Percentiles rank a stretch among this genome's conserved stretches.
phyloP scores from a whole-genome alignment of 2,113 vertebrate genomes.

The Felis catus region F.catus_Fca126_mat1.0 CM031415.1:68124501-68125000 shows the following conservation, averaged over 20 bases:
- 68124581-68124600: slow-evolving; percentile 21
- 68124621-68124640: slow-evolving; percentile 52
- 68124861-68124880: background rate
- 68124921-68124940: background rate
- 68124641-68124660: slow-evolving; percentile 5
- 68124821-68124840: background rate
- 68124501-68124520: background rate
- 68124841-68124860: background rate
- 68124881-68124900: slow-evolving; percentile 31
- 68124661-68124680: background rate
- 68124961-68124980: background rate
- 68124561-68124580: background rate
- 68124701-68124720: slow-evolving; percentile 57
- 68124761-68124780: slow-evolving; percentile 40
- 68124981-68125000: background rate
- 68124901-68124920: background rate
- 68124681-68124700: slow-evolving; percentile 34
- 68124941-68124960: background rate
- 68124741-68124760: slow-evolving; percentile 35
- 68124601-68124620: background rate
- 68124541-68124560: background rate
- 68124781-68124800: background rate
- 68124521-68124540: background rate
- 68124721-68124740: slow-evolving; percentile 44
- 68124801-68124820: background rate